Conservation (phyloP, 2,113 vertebrate species). For the Tichodroma muraria region DNA sequence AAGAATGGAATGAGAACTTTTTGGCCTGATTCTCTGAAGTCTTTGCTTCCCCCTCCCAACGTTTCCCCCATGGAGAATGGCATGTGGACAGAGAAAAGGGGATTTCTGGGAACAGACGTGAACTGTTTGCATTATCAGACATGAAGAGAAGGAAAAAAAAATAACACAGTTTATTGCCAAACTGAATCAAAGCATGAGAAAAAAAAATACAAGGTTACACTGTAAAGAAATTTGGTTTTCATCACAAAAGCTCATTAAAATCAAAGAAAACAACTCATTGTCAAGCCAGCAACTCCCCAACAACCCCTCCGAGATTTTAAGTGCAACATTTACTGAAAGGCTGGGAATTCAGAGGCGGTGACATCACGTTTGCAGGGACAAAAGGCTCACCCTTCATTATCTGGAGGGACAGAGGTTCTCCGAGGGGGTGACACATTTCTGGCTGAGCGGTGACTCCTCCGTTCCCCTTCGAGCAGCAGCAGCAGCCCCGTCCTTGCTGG, state of each 20-base stretch:
- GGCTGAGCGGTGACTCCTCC: not conserved
- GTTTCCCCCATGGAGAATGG: not conserved
- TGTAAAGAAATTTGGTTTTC: not conserved
- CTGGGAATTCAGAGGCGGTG: not conserved
- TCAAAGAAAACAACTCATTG: not conserved
- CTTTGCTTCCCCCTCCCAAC: not conserved
- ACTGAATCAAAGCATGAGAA: not conserved
- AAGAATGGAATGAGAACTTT: not conserved
- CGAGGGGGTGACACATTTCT: not conserved
- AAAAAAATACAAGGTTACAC: not conserved
- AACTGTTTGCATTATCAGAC: not conserved
- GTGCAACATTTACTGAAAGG: not conserved
- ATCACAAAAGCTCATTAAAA: conserved; percentile 21
- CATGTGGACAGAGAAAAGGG: not conserved
- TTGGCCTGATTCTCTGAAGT: not conserved
- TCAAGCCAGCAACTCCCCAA: not conserved
- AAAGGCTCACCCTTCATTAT: not conserved
- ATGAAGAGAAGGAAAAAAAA: conserved; percentile 44
- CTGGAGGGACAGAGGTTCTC: not conserved
- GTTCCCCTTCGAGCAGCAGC: not conserved
- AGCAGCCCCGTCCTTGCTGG: not conserved
- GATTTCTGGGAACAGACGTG: not conserved
- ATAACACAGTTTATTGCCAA: conserved; percentile 28
- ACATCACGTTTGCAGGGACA: not conserved
- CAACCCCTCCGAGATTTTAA: not conserved